phyloP scores from a whole-genome alignment of 2,888 invertebrate genomes.

The Drosophila siamana region DNA sequence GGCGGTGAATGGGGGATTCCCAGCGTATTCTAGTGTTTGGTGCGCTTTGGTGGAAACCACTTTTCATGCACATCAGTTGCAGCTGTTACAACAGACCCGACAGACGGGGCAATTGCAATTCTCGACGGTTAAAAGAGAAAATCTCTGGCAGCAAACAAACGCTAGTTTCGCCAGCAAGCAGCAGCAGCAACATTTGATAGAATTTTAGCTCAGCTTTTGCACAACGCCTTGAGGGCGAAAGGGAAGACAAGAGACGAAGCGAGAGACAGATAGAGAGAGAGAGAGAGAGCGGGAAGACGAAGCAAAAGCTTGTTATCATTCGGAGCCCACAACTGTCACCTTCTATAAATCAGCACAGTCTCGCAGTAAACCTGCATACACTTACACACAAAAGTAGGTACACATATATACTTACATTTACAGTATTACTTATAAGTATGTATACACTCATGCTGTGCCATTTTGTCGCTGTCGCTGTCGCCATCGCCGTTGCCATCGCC shows the following conservation, averaged over 20 bases:
- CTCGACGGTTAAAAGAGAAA: constrained; percentile 45
- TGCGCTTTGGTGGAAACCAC: constrained; percentile 70
- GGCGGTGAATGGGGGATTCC: constrained; percentile 7
- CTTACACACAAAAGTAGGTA: constrained; percentile 24
- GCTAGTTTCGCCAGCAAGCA: constrained; percentile 53
- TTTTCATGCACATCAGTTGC: constrained; percentile 81
- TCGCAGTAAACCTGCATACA: constrained; percentile 27
- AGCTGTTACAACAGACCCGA: constrained; percentile 66
- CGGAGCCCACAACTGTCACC: constrained; percentile 79
- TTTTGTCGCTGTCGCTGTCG: constrained; percentile 30
- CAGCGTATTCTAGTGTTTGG: constrained; percentile 48
- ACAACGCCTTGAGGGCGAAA: constrained; percentile 1
- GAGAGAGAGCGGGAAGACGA: not conserved
- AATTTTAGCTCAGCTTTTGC: constrained; percentile 23
- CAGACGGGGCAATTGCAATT: constrained; percentile 37
- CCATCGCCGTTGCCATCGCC: not conserved
- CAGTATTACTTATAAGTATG: constrained; percentile 42
- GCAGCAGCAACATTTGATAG: constrained; percentile 56
- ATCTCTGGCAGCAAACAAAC: constrained; percentile 64
- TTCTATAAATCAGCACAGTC: constrained; percentile 75
- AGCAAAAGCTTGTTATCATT: constrained; percentile 74
- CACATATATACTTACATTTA: constrained; percentile 22
- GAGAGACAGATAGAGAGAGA: not conserved
- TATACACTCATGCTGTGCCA: constrained; percentile 36
- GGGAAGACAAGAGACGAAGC: not conserved